Base-by-base conservation (phyloP, 2,888 invertebrate species). In the Lobophora halterata region DNA sequence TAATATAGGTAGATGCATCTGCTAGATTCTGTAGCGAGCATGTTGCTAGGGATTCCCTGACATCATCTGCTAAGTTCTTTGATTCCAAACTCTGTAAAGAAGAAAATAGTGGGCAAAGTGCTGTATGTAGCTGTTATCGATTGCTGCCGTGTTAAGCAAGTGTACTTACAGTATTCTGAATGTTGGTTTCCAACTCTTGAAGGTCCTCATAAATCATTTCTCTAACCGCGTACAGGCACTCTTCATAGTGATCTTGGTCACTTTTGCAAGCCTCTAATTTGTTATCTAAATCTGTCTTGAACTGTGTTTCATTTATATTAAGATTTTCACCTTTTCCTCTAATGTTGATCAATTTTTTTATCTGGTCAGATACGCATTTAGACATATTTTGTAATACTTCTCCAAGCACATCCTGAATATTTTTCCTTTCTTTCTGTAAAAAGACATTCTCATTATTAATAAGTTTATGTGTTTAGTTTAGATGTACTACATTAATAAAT, bases 11-110 rank as follows among this genome's bases (percentile, higher is more conserved):
- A 1, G 71, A 55, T 7, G 69, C 65, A 7, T 63, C 56, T 7
- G 66, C 49, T 2, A 74, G 31, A n/a, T 71, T 69, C 14, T 69
- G 51, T 4, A 65, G 51, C 3, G 67, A 57, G 33, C 76, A 77
- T 3, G 45, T 23, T 5, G 66, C 32, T 2, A 74, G 47, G 0
- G 57, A 48, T 2, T 60, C 58, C 36, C 68, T 57, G 11, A 69
- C 44, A 19, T 68, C 61, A 31, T 70, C 69, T 20, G 55, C 40
- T 7, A 61, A 16, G 17, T 38, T 52, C 52, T 64, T 70, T 11
- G 60, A 41, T 26, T 55, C 53, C 18, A 52, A 33, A 37, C 56
- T 52, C 73, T 74, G 57, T 38, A 71, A 70, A 29, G 25, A 26
- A 23, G n/a, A 10, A n/a, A 8, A 11, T 19, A 26, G 23, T 28